Percentiles rank a stretch among this genome's conserved stretches.
Evolutionary conservation across 2,797 vertebrate species (phyloP).

Genomic region (Hapalemur alaotrensis): DNA sequence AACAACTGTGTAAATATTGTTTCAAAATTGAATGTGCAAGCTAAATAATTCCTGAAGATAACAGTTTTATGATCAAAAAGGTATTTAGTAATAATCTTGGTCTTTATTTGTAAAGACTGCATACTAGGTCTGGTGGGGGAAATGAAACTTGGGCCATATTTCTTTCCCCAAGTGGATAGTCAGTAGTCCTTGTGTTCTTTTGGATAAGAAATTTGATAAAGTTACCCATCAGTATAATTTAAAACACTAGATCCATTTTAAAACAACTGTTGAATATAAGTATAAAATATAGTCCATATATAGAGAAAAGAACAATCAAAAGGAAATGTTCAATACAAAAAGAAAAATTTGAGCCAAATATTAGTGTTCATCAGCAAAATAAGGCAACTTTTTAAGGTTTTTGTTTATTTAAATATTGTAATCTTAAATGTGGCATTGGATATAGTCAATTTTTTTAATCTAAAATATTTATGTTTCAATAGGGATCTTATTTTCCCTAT

Average conservation of each 20-base stretch:
- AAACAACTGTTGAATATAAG: not conserved
- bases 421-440: not conserved
- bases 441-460: not conserved
- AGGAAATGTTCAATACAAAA: not conserved
- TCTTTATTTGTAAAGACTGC: not conserved
- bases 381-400: not conserved
- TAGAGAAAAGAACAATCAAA: not conserved
- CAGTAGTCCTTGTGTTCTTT: not conserved
- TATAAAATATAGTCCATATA: not conserved
- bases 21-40: not conserved
- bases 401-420: not conserved
- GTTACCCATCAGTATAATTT: not conserved
- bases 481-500: not conserved
- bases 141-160: not conserved
- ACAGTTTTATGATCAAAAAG: not conserved
- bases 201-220: not conserved
- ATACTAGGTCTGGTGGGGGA: not conserved
- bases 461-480: not conserved
- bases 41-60: not conserved
- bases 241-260: not conserved
- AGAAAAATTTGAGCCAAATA: not conserved
- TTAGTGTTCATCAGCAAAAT: not conserved
- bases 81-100: not conserved
- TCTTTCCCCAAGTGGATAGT: not conserved
- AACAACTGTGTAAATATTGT: not conserved